phyloP scores from a whole-genome alignment of 2,113 vertebrate genomes.

The Cyanoramphus novaezelandiae region DNA sequence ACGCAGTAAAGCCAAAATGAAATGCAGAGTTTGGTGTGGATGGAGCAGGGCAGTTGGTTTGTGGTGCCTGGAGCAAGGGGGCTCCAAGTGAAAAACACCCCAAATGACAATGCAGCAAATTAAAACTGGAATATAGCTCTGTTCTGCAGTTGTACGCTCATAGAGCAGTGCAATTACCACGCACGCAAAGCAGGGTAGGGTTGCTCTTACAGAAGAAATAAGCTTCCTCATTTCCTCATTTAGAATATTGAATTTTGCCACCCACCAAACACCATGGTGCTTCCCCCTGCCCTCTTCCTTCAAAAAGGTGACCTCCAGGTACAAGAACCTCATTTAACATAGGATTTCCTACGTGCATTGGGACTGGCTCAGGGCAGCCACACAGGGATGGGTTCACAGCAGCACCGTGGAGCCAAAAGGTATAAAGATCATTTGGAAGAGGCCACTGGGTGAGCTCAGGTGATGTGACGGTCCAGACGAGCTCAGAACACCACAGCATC shows the following conservation, averaged over 20 bases:
- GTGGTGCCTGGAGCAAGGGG: background rate
- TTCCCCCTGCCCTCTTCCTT: accelerated
- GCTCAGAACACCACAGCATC: background rate
- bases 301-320: background rate
- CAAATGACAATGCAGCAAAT: background rate
- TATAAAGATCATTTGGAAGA: background rate
- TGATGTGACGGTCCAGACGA: background rate
- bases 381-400: background rate
- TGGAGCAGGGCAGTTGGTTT: background rate
- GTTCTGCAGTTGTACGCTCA: background rate
- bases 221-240: background rate
- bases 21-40: background rate
- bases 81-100: background rate
- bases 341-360: background rate
- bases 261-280: background rate
- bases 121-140: background rate
- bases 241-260: background rate
- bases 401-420: background rate
- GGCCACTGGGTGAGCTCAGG: background rate
- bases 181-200: background rate
- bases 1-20: background rate
- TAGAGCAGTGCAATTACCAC: background rate
- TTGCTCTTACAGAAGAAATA: background rate
- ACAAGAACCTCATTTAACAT: background rate
- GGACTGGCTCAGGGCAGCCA: background rate